Evolutionary conservation across 1,140 invertebrate genomes (phyloP).

Genomic region (Uloborus diversus): DNA sequence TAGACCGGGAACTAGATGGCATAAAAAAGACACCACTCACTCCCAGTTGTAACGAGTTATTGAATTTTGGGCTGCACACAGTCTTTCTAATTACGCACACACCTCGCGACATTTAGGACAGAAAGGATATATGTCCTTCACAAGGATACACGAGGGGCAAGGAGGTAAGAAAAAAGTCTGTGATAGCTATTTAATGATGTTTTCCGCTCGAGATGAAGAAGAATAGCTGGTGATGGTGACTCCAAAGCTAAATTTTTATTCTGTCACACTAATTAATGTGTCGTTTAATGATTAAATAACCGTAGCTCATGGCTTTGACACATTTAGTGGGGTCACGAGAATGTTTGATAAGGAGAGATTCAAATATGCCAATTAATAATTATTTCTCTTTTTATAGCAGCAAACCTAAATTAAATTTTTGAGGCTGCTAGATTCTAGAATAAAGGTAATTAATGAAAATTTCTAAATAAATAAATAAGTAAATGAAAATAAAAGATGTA

Average conservation of each 20-base stretch:
- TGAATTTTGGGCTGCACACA: background rate
- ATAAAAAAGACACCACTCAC: too few relatives aligned
- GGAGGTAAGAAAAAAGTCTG: background rate
- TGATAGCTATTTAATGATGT: constrained; percentile 40
- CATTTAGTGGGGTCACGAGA: too few relatives aligned
- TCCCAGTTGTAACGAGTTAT: too few relatives aligned
- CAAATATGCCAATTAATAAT: too few relatives aligned
- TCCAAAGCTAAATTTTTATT: constrained; percentile 11
- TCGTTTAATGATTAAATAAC: constrained; percentile 17
- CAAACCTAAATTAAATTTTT: too few relatives aligned
- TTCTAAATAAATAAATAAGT: too few relatives aligned
- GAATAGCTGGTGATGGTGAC: background rate
- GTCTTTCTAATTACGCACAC: background rate
- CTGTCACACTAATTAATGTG: constrained; percentile 10
- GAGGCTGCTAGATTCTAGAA: too few relatives aligned
- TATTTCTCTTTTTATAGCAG: too few relatives aligned
- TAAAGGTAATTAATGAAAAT: too few relatives aligned
- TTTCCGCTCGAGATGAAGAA: background rate
- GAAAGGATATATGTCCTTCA: background rate
- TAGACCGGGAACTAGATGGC: too few relatives aligned
- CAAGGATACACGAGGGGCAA: background rate
- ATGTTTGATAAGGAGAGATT: too few relatives aligned
- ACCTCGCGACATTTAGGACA: background rate
- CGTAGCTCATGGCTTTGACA: background rate
- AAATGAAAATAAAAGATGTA: too few relatives aligned